Base-by-base conservation (phyloP, 2,113 vertebrate genomes). In the Ammodytes marinus region DNA sequence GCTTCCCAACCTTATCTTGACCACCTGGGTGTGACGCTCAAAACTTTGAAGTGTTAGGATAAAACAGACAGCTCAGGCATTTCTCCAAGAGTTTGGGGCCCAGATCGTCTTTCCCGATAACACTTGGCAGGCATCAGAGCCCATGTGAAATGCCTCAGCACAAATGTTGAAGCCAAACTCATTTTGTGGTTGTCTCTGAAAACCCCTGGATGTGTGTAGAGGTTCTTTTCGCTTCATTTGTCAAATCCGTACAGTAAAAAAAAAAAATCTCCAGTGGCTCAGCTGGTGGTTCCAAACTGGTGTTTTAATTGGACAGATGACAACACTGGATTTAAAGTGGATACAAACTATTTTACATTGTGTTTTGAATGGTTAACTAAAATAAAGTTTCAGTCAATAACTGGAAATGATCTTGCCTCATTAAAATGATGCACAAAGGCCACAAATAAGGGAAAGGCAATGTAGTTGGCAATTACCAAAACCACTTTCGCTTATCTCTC, bases 401-500 rank as follows among this genome's bases (percentile, higher is more conserved):
- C 66, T 54, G 57, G 69, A 84, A 39, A 69, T 82, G 70, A 83
- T 69, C 46, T 82, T 59, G 39, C 70, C 65, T 35, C 70, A 69
- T 78, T 49, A 73, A 74, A 83, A 83, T 54, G 55, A 78, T 72
- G 49, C 78, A 77, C 59, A 59, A 74, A 66, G 72, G 65, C 82
- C 84, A 90, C 74, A 78, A 83, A 69, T 69, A 68, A 65, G 72
- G 39, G 66, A 81, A 68, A 80, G 73, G 80, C 73, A 78, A n/a
- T 63, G 80, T 88, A 79, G 76, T 66, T 66, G 82, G 76, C 75
- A 82, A 82, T 83, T 90, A 83, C 74, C 75, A 58, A 86, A 88
- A 84, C 72, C 75, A 85, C 88, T 86, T 84, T 89, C 49, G 46
- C 87, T 88, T 90, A 91, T 92, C 86, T 86, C 82, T 88, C 83